Conservation (phyloP, 2,797 vertebrate species). For the Gila robusta region DNA sequence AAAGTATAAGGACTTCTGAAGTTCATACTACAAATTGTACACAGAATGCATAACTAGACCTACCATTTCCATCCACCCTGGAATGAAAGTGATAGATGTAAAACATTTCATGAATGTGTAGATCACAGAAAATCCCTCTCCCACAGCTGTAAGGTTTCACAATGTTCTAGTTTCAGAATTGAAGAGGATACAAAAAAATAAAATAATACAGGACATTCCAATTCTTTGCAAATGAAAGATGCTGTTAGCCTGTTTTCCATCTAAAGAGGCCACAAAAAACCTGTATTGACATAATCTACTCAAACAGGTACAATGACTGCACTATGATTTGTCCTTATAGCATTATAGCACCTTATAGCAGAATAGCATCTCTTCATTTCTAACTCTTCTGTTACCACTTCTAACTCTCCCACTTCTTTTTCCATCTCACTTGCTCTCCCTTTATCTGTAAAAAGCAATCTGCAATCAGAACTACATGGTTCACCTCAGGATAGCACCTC, state of each 20-base stretch:
- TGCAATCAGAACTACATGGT: constrained; percentile 55
- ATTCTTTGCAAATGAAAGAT: constrained; percentile 10
- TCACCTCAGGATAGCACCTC: constrained; percentile 58
- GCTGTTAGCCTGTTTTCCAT: constrained; percentile 4
- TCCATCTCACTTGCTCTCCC: neutral
- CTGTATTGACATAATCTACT: constrained; percentile 9
- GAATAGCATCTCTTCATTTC: constrained; percentile 25
- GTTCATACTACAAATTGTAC: constrained; percentile 17
- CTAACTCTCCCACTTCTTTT: constrained; percentile 10
- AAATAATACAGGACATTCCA: constrained; percentile 26
- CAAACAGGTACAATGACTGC: constrained; percentile 1
- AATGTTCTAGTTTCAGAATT: constrained; percentile 33
- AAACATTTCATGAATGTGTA: constrained; percentile 44
- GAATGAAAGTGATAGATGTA: constrained; percentile 32
- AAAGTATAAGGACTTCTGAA: constrained; percentile 34
- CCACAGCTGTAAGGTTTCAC: constrained; percentile 36
- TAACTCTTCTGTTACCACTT: constrained; percentile 2
- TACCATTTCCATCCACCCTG: constrained; percentile 16
- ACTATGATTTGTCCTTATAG: neutral
- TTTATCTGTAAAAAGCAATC: constrained; percentile 34
- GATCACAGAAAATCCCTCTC: constrained; percentile 37
- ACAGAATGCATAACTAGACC: neutral
- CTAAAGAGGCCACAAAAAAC: neutral
- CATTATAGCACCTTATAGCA: no score
- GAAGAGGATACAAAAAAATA: neutral